Base-by-base conservation (phyloP, 2,888 invertebrate genomes). In the Rhingia campestris region DNA sequence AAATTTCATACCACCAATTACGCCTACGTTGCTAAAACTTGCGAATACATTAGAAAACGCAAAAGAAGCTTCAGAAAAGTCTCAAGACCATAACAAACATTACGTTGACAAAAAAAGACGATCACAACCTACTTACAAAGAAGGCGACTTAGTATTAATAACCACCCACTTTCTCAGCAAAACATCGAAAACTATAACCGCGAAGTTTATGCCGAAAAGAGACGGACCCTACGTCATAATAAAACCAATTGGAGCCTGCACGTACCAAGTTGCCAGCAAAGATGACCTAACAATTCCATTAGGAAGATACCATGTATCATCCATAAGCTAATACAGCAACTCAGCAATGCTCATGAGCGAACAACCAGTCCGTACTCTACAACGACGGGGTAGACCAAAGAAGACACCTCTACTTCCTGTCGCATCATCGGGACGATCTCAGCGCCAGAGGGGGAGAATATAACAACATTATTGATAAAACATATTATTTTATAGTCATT, bases 41-140 rank as follows among this genome's bases (percentile, higher is more conserved):
- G n/a, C n/a, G n/a, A n/a, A n/a, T n/a, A n/a, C n/a, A n/a, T n/a
- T n/a, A n/a, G n/a, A n/a, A n/a, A n/a, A n/a, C n/a, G n/a, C n/a
- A n/a, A n/a, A n/a, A n/a, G n/a, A 81, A 22, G n/a, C 37, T 1
- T 43, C 73, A 45, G 39, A 67, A 9, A 80, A 45, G 14, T 53
- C 39, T 39, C 64, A 70, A 22, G 81, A 73, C 32, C 51, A 12
- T 32, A 73, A 61, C 41, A 74, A 63, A 35, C 10, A 4, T 4
- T n/a, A 64, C 30, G 0, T 37, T 32, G 22, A 32, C 47, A 53
- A 32, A 12, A 45, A 45, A 12, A 12, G 43, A 45, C 30, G 59
- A n/a, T 37, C 35, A n/a, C 12, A 63, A 35, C 41, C 32, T 32
- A n/a, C 14, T 5, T 12, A 32, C n/a, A 51, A 64, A 37, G 37